A percentile compares a stretch with the other conserved stretches of the same genome.
Conservation (phyloP, 2,888 invertebrate genomes). For the Scrobipalpa costella region DNA sequence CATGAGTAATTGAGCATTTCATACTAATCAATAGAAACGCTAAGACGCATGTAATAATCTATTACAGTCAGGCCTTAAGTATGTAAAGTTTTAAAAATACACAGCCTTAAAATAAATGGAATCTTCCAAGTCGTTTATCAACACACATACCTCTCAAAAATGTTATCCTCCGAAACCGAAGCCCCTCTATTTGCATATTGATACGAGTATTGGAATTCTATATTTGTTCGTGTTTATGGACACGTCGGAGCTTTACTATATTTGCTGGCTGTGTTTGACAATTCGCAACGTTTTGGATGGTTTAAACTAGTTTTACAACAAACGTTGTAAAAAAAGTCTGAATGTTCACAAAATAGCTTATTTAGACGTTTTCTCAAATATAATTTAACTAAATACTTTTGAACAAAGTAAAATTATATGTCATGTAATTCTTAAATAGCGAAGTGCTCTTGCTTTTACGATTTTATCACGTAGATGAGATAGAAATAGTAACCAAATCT, state of each 20-base stretch:
- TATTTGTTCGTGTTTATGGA: slow-evolving; percentile 32
- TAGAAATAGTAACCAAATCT: no score
- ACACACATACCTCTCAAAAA: slow-evolving; percentile 9
- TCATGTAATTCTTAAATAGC: no score
- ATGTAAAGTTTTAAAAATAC: background rate
- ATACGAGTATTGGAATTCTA: slow-evolving; percentile 33
- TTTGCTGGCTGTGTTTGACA: slow-evolving; percentile 11
- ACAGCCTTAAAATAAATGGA: background rate
- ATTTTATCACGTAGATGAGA: no score
- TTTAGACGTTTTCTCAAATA: background rate
- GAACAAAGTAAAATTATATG: no score
- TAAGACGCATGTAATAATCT: no score
- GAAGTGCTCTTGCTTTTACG: no score
- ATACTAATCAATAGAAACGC: no score
- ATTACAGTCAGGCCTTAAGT: no score
- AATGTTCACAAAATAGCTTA: no score
- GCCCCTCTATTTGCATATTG: slow-evolving; percentile 43
- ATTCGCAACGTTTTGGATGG: background rate
- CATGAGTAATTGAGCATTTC: no score
- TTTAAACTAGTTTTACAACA: background rate
- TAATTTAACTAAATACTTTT: no score
- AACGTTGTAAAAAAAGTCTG: background rate
- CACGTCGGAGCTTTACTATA: slow-evolving; percentile 15
- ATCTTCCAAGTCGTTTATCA: background rate
- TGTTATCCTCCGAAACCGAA: slow-evolving; percentile 7